Percentiles rank a stretch among this genome's conserved stretches.
Conservation (phyloP, 2,113 vertebrate species). For the Axis porcinus region DNA sequence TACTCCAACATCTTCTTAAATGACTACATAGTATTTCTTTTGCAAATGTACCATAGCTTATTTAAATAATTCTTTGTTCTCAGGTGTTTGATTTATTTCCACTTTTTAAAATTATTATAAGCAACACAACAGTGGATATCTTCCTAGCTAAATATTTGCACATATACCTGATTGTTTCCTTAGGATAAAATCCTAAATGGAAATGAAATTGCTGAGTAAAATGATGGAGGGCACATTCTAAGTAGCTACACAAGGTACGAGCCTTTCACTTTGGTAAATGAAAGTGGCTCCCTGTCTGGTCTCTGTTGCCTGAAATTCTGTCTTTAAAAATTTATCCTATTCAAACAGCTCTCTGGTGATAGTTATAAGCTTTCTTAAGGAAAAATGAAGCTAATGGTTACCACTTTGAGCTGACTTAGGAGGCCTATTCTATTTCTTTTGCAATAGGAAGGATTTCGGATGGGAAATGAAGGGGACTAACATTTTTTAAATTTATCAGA, state of each 20-base stretch:
- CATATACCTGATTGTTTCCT: background rate
- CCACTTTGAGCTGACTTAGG: background rate
- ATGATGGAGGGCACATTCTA: background rate
- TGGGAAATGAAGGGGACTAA: background rate
- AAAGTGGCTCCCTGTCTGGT: background rate
- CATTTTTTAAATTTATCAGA: rapidly evolving
- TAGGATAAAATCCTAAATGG: background rate
- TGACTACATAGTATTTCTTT: background rate
- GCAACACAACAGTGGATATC: background rate
- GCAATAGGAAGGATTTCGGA: background rate
- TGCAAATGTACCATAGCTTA: background rate
- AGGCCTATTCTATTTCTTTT: background rate
- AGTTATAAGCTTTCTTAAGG: background rate
- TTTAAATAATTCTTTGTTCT: background rate
- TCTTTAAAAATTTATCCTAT: background rate
- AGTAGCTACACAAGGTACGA: no score
- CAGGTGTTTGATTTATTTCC: background rate
- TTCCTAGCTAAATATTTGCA: background rate
- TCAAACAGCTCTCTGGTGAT: background rate
- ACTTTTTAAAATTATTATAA: background rate
- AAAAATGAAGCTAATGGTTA: background rate
- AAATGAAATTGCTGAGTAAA: background rate
- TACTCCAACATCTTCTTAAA: background rate
- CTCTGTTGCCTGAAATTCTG: background rate
- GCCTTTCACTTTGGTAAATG: background rate